phyloP scores from a whole-genome alignment of 2,113 vertebrate species.

The Rhipidura dahli region DNA sequence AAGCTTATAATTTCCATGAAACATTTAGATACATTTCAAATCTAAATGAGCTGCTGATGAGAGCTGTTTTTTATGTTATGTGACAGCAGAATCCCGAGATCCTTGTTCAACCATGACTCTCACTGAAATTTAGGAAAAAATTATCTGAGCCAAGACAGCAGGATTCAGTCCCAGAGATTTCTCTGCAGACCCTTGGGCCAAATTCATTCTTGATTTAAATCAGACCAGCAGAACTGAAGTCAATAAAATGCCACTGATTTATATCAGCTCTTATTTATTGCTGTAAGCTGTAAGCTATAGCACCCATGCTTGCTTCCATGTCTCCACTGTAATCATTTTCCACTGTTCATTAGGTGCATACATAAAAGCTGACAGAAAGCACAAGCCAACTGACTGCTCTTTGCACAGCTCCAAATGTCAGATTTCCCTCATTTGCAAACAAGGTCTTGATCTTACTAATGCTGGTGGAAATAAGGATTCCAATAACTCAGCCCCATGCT shows the following conservation, averaged over 20 bases:
- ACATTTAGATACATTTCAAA: neutral
- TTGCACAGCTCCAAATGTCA: neutral
- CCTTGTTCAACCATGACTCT: neutral
- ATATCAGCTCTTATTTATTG: constrained; percentile 25
- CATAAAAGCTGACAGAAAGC: neutral
- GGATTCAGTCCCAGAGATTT: neutral
- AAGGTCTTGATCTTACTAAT: neutral
- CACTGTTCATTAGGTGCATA: neutral
- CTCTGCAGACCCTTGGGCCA: neutral
- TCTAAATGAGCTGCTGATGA: neutral
- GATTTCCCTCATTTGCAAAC: neutral
- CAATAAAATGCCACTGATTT: constrained; percentile 25
- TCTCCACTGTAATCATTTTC: neutral
- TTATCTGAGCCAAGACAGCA: neutral
- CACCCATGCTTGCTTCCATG: neutral
- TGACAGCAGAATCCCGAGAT: neutral
- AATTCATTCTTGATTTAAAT: constrained; percentile 33
- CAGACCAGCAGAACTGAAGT: neutral
- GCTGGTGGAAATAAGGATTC: neutral
- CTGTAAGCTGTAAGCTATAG: neutral
- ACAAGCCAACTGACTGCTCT: neutral
- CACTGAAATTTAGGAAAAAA: neutral
- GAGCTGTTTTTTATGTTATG: neutral
- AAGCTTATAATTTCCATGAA: neutral
- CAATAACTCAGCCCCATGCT: neutral